phyloP scores from a whole-genome alignment of 2,888 invertebrate species.

The Drosophila paranaensis region DNA sequence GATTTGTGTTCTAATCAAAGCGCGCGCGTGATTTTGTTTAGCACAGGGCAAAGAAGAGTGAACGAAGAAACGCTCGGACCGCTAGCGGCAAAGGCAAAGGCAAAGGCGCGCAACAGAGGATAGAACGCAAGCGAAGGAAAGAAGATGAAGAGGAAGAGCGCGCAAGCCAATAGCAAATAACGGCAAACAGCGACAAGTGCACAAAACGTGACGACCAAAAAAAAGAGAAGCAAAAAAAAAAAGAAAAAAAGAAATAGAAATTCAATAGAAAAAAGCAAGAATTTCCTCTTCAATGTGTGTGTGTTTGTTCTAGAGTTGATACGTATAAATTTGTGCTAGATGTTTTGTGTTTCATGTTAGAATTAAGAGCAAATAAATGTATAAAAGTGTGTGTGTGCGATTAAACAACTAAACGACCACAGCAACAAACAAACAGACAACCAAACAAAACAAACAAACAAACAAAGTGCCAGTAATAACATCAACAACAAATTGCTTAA shows the following conservation, averaged over 20 bases:
- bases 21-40: constrained; percentile 65
- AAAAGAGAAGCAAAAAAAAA: constrained; percentile 34
- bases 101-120: constrained; percentile 47
- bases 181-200: constrained; percentile 64
- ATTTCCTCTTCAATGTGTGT: constrained; percentile 25
- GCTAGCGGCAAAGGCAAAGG: constrained; percentile 41
- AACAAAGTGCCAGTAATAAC: constrained; percentile 20
- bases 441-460: neutral
- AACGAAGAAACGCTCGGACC: constrained; percentile 28
- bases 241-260: constrained; percentile 12
- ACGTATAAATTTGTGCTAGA: constrained; percentile 12
- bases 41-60: constrained; percentile 42
- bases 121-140: constrained; percentile 22
- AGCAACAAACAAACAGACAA: constrained; percentile 9
- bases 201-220: constrained; percentile 60
- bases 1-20: constrained; percentile 61
- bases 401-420: constrained; percentile 12
- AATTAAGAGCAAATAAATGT: constrained; percentile 43
- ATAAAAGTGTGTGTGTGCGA: constrained; percentile 20
- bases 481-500: constrained; percentile 36
- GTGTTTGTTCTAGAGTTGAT: constrained; percentile 22
- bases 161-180: constrained; percentile 60
- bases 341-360: constrained; percentile 61
- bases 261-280: neutral
- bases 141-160: constrained; percentile 21